phyloP scores from a whole-genome alignment of 2,797 vertebrate species.

The Botia kubotai region DNA sequence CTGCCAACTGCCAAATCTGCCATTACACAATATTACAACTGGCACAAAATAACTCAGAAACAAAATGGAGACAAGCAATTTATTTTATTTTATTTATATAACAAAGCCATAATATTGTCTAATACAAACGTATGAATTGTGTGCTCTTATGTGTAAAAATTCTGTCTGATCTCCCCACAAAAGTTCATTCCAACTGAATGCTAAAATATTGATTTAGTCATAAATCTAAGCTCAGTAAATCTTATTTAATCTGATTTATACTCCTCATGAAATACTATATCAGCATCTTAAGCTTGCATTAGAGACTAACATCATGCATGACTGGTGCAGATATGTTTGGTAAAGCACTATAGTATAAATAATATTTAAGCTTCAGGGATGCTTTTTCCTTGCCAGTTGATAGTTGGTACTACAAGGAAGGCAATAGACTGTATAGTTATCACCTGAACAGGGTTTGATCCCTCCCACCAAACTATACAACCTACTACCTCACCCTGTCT shows the following conservation, averaged over 20 bases:
- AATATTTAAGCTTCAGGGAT: neutral
- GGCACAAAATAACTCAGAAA: neutral
- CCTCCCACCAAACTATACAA: constrained; percentile 96
- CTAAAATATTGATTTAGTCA: constrained; percentile 26
- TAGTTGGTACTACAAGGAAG: constrained; percentile 85
- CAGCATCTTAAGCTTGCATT: constrained; percentile 12
- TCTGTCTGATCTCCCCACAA: neutral
- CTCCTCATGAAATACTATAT: constrained; percentile 20
- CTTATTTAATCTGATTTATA: constrained; percentile 21
- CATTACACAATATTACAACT: neutral
- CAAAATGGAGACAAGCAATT: neutral
- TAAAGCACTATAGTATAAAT: neutral
- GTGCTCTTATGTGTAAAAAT: constrained; percentile 14
- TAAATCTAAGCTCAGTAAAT: constrained; percentile 26
- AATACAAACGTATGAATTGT: neutral
- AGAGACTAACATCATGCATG: constrained; percentile 13
- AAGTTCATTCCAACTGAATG: constrained; percentile 6
- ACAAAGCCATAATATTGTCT: neutral
- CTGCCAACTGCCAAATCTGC: neutral
- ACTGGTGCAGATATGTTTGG: constrained; percentile 8
- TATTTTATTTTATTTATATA: neutral
- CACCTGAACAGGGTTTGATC: constrained; percentile 87
- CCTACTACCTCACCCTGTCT: constrained; percentile 92
- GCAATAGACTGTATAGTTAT: constrained; percentile 98
- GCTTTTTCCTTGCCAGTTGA: constrained; percentile 3